A percentile compares a stretch with the other conserved stretches of the same genome.
These are phyloP conservation scores for Mastomys natalensis DNA, from an alignment of 2,113 vertebrate species.

Conservation along the genomic window DNA sequence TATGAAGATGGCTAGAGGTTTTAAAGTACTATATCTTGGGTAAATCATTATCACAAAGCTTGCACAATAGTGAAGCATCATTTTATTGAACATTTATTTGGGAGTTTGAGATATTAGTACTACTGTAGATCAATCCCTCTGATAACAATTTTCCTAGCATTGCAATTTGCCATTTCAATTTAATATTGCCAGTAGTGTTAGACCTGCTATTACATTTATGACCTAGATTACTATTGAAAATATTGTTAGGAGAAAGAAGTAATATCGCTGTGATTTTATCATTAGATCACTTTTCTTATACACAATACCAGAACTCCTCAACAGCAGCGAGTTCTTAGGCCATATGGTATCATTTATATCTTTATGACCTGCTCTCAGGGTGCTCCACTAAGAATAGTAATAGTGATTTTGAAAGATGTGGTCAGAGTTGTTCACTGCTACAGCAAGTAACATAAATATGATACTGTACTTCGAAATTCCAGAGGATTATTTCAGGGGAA, in stretches of 20 bases:
- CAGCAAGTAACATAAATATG: not conserved
- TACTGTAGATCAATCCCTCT: slow-evolving; percentile 75
- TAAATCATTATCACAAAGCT: slow-evolving; percentile 81
- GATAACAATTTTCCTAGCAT: slow-evolving; percentile 69
- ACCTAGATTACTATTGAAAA: slow-evolving; percentile 80
- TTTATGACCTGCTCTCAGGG: slow-evolving; percentile 51
- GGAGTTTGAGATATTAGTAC: slow-evolving; percentile 70
- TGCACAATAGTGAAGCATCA: slow-evolving; percentile 61
- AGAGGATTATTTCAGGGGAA: not conserved
- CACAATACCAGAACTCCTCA: not conserved
- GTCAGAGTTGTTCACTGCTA: not conserved
- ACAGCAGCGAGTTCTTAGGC: not conserved
- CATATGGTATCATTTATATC: slow-evolving; percentile 51
- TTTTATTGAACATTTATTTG: slow-evolving; percentile 79
- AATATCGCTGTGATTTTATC: slow-evolving; percentile 45
- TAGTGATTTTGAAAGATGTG: slow-evolving; percentile 11
- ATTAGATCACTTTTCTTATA: slow-evolving; percentile 57
- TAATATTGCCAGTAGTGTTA: slow-evolving; percentile 73
- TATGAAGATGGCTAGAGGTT: slow-evolving; percentile 68
- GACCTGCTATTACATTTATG: slow-evolving; percentile 77
- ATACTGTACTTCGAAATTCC: not conserved
- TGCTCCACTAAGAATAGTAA: slow-evolving; percentile 42
- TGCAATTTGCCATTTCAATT: slow-evolving; percentile 80
- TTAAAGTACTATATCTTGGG: slow-evolving; percentile 68
- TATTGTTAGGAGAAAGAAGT: slow-evolving; percentile 60